Evolutionary conservation across 2,888 invertebrate species (phyloP).

Genomic region (Clivina fossor): DNA sequence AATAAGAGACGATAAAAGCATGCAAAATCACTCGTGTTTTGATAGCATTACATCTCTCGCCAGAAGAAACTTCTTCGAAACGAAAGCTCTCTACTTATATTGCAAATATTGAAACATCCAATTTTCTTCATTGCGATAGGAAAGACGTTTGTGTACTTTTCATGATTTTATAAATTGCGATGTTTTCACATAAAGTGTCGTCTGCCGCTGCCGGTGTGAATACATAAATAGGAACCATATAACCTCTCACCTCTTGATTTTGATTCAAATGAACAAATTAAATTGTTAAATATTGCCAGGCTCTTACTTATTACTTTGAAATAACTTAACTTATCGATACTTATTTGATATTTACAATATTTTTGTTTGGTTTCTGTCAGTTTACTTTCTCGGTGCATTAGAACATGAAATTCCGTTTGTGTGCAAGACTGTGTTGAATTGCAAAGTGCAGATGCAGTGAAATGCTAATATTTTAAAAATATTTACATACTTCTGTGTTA

Average conservation of each 20-base stretch:
- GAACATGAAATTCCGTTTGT: too few relatives aligned
- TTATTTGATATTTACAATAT: too few relatives aligned
- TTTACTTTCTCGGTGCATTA: too few relatives aligned
- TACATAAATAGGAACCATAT: too few relatives aligned
- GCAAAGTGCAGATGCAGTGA: too few relatives aligned
- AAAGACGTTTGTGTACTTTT: conserved; percentile 30
- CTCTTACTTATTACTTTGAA: too few relatives aligned
- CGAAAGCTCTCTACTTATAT: conserved; percentile 7
- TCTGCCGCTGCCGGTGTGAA: conserved; percentile 2
- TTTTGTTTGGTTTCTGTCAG: too few relatives aligned
- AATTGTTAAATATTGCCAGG: too few relatives aligned
- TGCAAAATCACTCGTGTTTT: conserved; percentile 22
- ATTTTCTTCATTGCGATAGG: conserved; percentile 28
- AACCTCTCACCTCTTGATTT: neutral
- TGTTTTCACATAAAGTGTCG: conserved; percentile 25
- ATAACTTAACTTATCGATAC: too few relatives aligned
- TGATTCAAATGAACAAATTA: neutral
- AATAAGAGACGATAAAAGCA: neutral
- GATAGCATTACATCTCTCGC: conserved; percentile 18
- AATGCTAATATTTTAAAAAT: too few relatives aligned
- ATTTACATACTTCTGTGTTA: too few relatives aligned
- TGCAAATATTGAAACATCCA: conserved; percentile 32
- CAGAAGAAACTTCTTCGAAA: conserved; percentile 3
- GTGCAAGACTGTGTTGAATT: too few relatives aligned
- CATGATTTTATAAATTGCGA: conserved; percentile 31